Evolutionary conservation across 2,113 vertebrate genomes (phyloP).

Genomic region (Eudorcas thomsonii): DNA sequence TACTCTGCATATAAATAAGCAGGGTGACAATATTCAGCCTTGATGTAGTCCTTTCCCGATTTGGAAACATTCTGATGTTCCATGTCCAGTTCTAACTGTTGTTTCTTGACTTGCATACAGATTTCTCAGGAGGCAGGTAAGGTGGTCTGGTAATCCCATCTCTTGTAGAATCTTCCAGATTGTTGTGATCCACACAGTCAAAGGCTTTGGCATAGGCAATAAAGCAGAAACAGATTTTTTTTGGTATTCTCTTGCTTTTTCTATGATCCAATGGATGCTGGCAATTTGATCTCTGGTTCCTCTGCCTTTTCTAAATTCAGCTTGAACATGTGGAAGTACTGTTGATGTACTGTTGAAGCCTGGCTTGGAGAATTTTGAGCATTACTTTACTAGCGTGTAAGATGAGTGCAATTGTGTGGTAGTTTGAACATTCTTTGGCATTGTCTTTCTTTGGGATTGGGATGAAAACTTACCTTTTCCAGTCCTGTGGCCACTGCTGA

Average conservation of each 20-base stretch:
- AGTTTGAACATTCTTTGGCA: neutral
- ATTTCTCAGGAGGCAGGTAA: neutral
- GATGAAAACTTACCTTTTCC: neutral
- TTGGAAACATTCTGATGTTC: neutral
- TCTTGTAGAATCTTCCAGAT: neutral
- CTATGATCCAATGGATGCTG: neutral
- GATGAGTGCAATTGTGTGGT: neutral
- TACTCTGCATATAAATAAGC: neutral
- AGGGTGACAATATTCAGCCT: neutral
- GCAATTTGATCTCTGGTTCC: neutral
- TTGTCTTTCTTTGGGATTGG: neutral
- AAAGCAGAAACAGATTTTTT: neutral
- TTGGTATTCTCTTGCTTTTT: neutral
- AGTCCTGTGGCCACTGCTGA: neutral
- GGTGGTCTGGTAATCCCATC: neutral
- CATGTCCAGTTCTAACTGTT: neutral
- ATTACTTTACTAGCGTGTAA: neutral
- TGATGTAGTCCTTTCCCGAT: neutral
- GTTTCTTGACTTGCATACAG: neutral
- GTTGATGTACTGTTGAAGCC: neutral
- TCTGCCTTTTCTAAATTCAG: neutral
- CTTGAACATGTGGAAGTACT: neutral
- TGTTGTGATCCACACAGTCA: neutral
- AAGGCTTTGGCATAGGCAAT: neutral
- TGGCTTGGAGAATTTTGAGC: neutral